Evolutionary conservation across 2,888 invertebrate species (phyloP), one percentile per base, ranked within the genome.

Genomic region (Julus scanicus): DNA sequence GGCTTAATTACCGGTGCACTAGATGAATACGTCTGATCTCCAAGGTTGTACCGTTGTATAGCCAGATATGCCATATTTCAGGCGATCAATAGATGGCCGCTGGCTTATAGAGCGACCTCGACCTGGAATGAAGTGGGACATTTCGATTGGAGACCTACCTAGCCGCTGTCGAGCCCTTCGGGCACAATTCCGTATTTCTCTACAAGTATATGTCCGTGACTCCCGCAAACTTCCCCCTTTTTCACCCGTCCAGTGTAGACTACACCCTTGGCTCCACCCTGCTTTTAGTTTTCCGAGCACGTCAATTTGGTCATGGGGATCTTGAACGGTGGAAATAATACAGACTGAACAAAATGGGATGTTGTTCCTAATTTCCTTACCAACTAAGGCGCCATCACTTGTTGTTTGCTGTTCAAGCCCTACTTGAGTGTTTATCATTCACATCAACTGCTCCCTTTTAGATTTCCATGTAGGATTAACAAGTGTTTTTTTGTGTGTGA

Each of bases 71-170:
- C 37, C 29, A 11, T 71, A 80, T 80, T 80, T 80, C 80, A 9
- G 29, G 37, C 37, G 80, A 80, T 80, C 80, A 29, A 80, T 80
- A 80, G 80, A 39, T 80, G 80, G 80, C 80, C 15, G 80, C 11
- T 71, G 37, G 80, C 80, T 80, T 37, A 5, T 15, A 80, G 80
- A 80, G 80, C 80, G 80, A 80, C 80, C 80, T 80, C 80, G 80
- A 80, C 80, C 80, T 80, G 80, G 80, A 80, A 80, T 80, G 80
- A 80, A 37, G 37, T 39, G 80, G 80, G 80, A 80, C 80, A 80
- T 80, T 80, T 80, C 13, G 80, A 80, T 80, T 80, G 80, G 80
- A 80, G 80, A 80, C 80, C 80, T 80, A 80, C 80, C 80, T 80
- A 15, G 37, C 80, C 80, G 37, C 37, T 80, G 80, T 80, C 80